Evolutionary conservation across 2,888 invertebrate species (phyloP).

Genomic region (Lamproptera curius): DNA sequence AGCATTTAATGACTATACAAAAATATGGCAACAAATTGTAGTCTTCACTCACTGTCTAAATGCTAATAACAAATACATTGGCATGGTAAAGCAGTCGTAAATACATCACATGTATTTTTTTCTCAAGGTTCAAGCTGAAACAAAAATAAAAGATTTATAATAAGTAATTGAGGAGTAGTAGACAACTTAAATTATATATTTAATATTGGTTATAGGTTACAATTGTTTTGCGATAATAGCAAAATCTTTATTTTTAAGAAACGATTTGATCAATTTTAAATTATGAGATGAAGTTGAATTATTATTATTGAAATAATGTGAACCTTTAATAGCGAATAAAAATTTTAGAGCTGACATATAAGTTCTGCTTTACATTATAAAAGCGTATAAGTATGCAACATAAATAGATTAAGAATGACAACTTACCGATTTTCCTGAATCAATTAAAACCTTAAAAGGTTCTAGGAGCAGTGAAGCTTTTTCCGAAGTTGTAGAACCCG

Average conservation of each 20-base stretch:
- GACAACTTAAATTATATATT: constrained; percentile 9
- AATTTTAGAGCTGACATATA: no score
- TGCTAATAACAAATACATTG: constrained; percentile 6
- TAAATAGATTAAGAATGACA: constrained; percentile 11
- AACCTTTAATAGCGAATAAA: background rate
- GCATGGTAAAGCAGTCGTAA: constrained; percentile 4
- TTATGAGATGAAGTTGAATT: background rate
- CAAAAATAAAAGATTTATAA: constrained; percentile 45
- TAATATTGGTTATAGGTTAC: background rate
- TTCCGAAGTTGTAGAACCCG: constrained; percentile 32
- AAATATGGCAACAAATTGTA: constrained; percentile 8
- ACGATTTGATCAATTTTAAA: background rate
- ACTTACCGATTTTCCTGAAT: constrained; percentile 57
- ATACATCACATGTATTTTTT: constrained; percentile 15
- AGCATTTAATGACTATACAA: constrained; percentile 13
- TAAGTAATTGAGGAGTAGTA: no score
- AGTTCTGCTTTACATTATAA: no score
- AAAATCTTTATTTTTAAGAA: background rate
- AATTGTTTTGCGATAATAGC: background rate
- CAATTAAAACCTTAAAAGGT: constrained; percentile 56
- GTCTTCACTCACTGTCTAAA: constrained; percentile 3
- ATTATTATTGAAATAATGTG: background rate
- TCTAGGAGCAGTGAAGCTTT: constrained; percentile 55
- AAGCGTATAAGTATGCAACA: background rate
- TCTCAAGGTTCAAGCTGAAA: constrained; percentile 55